Percentiles rank a stretch among this genome's conserved stretches.
phyloP scores from a whole-genome alignment of 2,113 vertebrate genomes.

The Oreotrochilus melanogaster region DNA sequence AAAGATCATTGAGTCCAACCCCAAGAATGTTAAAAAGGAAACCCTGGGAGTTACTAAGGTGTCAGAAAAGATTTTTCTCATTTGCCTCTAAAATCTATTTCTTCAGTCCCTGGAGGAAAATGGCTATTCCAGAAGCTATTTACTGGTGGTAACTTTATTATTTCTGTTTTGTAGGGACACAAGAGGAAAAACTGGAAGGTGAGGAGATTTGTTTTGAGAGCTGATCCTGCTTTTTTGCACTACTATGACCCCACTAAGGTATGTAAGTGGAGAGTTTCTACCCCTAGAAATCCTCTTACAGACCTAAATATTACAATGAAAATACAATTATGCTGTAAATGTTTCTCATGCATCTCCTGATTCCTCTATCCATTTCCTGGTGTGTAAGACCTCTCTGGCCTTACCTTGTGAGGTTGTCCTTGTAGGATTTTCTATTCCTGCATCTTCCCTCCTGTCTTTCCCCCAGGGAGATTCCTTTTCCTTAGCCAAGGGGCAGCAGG shows the following conservation, averaged over 20 bases:
- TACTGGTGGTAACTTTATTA: not conserved
- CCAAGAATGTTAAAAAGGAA: not conserved
- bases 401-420: not conserved
- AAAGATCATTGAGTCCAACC: too few relatives aligned
- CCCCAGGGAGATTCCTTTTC: not conserved
- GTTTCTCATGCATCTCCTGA: not conserved
- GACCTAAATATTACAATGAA: not conserved
- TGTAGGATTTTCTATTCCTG: not conserved
- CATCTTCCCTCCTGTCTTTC: not conserved
- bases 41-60: not conserved
- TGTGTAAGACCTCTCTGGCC: not conserved
- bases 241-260: conserved; percentile 95
- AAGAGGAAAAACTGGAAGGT: conserved; percentile 98
- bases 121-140: not conserved
- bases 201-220: conserved; percentile 91
- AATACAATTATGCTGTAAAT: not conserved
- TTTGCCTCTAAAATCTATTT: not conserved
- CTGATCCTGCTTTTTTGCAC: conserved; percentile 90
- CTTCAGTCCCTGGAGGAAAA: not conserved
- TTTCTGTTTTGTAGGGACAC: conserved; percentile 84
- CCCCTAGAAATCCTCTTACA: not conserved
- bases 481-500: rapidly evolving
- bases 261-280: not conserved
- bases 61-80: not conserved
- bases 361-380: not conserved